Evolutionary conservation across 2,888 invertebrate species (phyloP).

Genomic region (Tribolium freemani): DNA sequence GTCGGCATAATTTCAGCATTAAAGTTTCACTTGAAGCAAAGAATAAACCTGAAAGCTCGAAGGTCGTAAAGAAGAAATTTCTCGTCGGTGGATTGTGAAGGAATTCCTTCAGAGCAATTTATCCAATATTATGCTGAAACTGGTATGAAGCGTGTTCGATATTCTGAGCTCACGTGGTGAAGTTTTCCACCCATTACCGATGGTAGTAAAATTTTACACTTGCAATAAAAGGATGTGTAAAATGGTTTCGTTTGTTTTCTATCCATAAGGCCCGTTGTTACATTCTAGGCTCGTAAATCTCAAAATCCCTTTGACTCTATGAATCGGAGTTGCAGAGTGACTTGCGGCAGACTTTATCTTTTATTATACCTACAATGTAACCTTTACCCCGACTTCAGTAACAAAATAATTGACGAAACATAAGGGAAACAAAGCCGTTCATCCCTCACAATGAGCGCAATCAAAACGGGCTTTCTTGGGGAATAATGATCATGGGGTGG

Average conservation of each 20-base stretch:
- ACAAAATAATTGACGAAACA: neutral
- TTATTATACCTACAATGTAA: neutral
- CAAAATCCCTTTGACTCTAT: neutral
- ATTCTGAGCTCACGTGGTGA: neutral
- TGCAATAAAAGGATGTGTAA: neutral
- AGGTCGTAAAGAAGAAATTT: neutral
- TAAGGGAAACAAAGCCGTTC: too few relatives aligned
- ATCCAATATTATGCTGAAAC: neutral
- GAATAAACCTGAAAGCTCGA: neutral
- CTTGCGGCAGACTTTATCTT: neutral
- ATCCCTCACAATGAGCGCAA: too few relatives aligned
- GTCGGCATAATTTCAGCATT: neutral
- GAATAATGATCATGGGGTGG: too few relatives aligned
- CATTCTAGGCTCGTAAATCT: neutral
- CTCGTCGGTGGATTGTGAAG: neutral
- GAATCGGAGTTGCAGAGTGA: neutral
- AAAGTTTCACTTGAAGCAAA: neutral
- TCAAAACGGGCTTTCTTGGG: too few relatives aligned
- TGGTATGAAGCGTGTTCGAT: neutral
- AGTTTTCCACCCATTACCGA: neutral
- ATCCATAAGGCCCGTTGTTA: neutral
- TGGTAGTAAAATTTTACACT: neutral
- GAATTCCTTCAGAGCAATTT: neutral
- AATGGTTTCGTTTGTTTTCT: neutral
- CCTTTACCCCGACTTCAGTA: neutral